Conservation (phyloP, 2,797 vertebrate genomes). For the Peromyscus eremicus region DNA sequence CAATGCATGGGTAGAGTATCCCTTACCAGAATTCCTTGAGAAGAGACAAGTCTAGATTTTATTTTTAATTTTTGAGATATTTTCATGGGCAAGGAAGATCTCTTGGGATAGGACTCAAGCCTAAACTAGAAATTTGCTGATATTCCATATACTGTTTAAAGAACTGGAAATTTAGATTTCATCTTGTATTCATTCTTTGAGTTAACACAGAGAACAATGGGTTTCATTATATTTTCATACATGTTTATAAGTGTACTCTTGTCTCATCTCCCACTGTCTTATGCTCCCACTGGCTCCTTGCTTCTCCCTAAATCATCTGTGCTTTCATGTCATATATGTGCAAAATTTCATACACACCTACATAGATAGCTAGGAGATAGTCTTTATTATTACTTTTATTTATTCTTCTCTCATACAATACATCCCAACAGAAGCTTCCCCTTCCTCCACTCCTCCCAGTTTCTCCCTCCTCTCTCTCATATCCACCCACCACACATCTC, state of each 20-base stretch:
- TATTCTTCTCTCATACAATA: neutral
- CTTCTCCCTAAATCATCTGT: neutral
- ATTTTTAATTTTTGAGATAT: neutral
- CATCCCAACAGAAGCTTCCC: neutral
- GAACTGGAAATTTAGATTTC: neutral
- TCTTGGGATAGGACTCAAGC: neutral
- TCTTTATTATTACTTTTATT: neutral
- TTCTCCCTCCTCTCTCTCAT: neutral
- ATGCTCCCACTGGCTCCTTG: neutral
- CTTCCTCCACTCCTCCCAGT: neutral
- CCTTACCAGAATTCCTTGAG: neutral
- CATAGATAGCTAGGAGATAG: neutral
- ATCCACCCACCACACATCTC: neutral
- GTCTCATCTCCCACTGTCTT: neutral
- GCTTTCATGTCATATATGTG: neutral
- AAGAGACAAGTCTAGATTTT: neutral
- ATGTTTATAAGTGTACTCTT: neutral
- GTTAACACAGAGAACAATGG: neutral
- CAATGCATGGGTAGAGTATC: neutral
- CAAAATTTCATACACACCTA: neutral
- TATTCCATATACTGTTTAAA: neutral
- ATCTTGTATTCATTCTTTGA: neutral
- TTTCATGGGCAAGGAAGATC: neutral
- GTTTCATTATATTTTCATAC: neutral
- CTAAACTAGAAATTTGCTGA: neutral